Evolutionary conservation across 2,888 invertebrate species (phyloP), one percentile per base, ranked within the genome.

Genomic region (Agrotis ipsilon): DNA sequence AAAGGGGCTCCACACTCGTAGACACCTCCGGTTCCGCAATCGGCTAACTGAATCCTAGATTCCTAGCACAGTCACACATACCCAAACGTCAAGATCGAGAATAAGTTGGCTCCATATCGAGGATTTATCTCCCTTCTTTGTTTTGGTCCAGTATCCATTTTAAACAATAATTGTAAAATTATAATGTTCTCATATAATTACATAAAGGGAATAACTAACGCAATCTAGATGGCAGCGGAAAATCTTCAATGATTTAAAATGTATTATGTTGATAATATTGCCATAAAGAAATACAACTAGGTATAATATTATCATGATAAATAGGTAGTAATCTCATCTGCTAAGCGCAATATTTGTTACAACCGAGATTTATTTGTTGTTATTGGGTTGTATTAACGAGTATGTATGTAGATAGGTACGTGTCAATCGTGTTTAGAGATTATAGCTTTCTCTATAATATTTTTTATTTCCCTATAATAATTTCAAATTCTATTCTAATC

Each of bases 11-110:
- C n/a, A n/a, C n/a, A n/a, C n/a, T n/a, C n/a, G n/a, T n/a, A n/a
- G 39, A 39, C 39, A 39, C 11, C 39, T 11, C 39, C 1, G 39
- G 39, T 39, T 1, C 39, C 5, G 27, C 27, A 27, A 27, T 27
- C 27, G 6, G 27, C 5, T 27, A 27, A 27, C 24, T 24, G 24
- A 24, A 3, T 24, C 24, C 24, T 24, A 24, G 3, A 24, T 65
- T 68, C 16, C 3, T 46, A 16, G 5, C n/a, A 43, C 46, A 27
- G n/a, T 46, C n/a, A 16, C 4, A 92, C 94, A 85, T 93, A 97
- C 97, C 96, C 92, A 85, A 97, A 97, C 58, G 97, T 97, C 61
- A 97, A 87, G 70, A 92, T 87, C 32, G 97, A 97, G 68, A 97
- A 90, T 55, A 95, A 85, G 87, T 96, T 97, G 1, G 96, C 96